A percentile compares a stretch with the other conserved stretches of the same genome.
Conservation (phyloP, 2,888 invertebrate species). For the Siphonodentalium dalli region DNA sequence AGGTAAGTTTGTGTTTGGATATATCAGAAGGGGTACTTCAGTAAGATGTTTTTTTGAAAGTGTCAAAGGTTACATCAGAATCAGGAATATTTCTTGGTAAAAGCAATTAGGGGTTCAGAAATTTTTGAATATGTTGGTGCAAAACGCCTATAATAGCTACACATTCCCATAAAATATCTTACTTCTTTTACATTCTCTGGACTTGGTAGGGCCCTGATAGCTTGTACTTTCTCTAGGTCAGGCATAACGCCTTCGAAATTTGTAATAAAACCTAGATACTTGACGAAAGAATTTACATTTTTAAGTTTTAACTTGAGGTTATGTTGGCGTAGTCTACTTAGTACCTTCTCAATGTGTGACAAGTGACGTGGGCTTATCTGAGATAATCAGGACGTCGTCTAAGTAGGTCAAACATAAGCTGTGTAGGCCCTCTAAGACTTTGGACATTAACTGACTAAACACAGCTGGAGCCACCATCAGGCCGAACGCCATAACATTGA, state of each 20-base stretch:
- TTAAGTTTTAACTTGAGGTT: not conserved
- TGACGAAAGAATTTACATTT: constrained; percentile 8
- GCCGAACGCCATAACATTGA: constrained; percentile 20
- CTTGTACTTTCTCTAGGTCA: constrained; percentile 16
- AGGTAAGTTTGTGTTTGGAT: constrained; percentile 14
- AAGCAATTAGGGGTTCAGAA: constrained; percentile 15
- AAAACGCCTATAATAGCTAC: constrained; percentile 19
- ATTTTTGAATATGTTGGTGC: constrained; percentile 21
- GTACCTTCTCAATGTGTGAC: not conserved
- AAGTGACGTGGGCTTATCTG: not conserved
- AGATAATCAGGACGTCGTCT: constrained; percentile 7
- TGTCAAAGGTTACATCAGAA: constrained; percentile 23
- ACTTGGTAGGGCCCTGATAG: constrained; percentile 5
- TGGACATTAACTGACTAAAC: too few relatives aligned
- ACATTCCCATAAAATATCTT: constrained; percentile 19
- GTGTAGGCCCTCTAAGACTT: constrained; percentile 4
- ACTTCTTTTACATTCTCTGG: constrained; percentile 17
- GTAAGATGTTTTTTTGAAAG: constrained; percentile 17
- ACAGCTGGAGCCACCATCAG: not conserved
- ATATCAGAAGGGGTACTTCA: constrained; percentile 7
- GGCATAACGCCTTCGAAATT: constrained; percentile 15
- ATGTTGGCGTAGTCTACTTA: constrained; percentile 2
- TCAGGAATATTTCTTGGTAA: constrained; percentile 17
- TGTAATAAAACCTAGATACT: constrained; percentile 18
- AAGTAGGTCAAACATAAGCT: constrained; percentile 8